Conservation (phyloP, 1,140 invertebrate species). For the Papilio aristodemus region DNA sequence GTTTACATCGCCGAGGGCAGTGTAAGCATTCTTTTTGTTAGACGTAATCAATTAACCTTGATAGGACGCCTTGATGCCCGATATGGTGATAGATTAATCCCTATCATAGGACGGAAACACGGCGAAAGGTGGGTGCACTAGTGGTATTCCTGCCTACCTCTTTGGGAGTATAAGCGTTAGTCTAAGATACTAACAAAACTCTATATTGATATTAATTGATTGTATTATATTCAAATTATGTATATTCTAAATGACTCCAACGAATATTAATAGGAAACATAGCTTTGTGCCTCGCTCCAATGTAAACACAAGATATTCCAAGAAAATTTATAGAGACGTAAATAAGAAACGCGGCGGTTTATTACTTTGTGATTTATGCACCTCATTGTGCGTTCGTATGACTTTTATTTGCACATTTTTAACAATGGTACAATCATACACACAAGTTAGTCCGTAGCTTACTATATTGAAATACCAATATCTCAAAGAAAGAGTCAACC, state of each 20-base stretch:
- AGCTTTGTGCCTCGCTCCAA: background rate
- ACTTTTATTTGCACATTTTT: conserved; percentile 1
- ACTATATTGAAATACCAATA: too few species aligned
- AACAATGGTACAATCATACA: background rate
- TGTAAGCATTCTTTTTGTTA: background rate
- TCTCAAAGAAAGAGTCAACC: too few species aligned
- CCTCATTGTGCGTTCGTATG: background rate
- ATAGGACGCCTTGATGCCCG: too few species aligned
- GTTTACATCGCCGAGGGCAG: background rate
- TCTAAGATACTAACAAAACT: too few species aligned
- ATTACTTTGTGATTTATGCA: conserved; percentile 9
- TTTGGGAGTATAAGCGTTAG: too few species aligned
- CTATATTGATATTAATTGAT: too few species aligned
- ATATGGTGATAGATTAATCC: too few species aligned
- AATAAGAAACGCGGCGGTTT: background rate
- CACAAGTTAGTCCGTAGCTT: background rate
- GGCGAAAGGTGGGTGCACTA: too few species aligned
- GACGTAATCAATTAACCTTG: background rate
- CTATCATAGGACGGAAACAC: too few species aligned
- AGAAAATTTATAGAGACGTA: background rate
- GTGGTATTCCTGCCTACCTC: too few species aligned
- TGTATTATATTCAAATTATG: too few species aligned
- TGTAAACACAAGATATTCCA: background rate
- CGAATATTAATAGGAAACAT: background rate
- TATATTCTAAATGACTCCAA: too few species aligned